A percentile compares a stretch with the other conserved stretches of the same genome.
Evolutionary conservation across 2,113 vertebrate species (phyloP).

Genomic region (Cynoglossus semilaevis): DNA sequence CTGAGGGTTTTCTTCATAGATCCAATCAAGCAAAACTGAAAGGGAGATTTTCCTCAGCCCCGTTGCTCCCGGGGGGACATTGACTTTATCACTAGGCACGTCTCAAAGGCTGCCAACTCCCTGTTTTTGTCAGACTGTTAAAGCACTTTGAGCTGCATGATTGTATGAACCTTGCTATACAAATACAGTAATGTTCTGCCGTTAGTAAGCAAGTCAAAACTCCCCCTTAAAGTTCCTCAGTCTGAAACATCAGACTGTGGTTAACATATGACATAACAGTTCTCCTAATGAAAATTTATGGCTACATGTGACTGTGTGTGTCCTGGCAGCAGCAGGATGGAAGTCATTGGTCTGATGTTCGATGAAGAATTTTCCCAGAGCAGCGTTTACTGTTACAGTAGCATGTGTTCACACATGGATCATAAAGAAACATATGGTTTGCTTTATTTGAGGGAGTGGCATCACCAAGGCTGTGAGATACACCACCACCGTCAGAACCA

Average conservation of each 20-base stretch:
- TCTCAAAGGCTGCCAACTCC: too few relatives aligned
- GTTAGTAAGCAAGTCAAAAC: too few relatives aligned
- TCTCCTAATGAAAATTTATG: slow-evolving; percentile 41
- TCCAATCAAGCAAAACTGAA: too few relatives aligned
- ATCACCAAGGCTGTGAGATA: slow-evolving; percentile 21
- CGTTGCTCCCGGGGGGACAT: too few relatives aligned
- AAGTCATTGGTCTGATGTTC: slow-evolving; percentile 6
- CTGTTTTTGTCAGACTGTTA: too few relatives aligned
- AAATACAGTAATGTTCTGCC: too few relatives aligned
- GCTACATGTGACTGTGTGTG: slow-evolving; percentile 41
- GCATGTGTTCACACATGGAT: slow-evolving; percentile 27
- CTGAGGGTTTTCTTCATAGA: too few relatives aligned
- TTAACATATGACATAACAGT: slow-evolving; percentile 31
- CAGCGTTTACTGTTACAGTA: slow-evolving; percentile 4
- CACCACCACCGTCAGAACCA: slow-evolving; percentile 2
- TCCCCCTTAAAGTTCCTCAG: too few relatives aligned
- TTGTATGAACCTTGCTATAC: too few relatives aligned
- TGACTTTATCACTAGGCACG: too few relatives aligned
- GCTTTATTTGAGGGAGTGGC: slow-evolving; percentile 27
- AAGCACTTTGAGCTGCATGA: too few relatives aligned
- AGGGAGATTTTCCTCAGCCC: too few relatives aligned
- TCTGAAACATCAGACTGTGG: slow-evolving; percentile 10
- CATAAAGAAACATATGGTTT: slow-evolving; percentile 50
- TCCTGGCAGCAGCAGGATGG: slow-evolving; percentile 34
- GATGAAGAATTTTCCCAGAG: slow-evolving; percentile 49